Evolutionary conservation across 2,113 vertebrate species (phyloP), one percentile per base, ranked within the genome.

Genomic region (Hucho hucho): DNA sequence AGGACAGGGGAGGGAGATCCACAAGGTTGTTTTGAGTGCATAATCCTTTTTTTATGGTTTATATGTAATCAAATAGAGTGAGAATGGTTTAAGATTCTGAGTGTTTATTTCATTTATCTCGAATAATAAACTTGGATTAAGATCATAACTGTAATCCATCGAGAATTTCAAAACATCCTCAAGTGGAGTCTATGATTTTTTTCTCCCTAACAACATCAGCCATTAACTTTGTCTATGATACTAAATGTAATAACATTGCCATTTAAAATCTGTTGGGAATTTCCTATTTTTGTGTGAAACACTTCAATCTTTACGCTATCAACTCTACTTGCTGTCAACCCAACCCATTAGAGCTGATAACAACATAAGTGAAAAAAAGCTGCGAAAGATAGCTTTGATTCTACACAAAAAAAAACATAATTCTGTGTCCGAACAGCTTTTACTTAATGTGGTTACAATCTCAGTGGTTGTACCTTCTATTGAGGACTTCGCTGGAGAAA

Each of bases 11-110:
- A 56, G 53, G 13, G 18, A 56, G 53, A 56, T 18, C 53, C 6
- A 16, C 4, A 1, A 20, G 7, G 58, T 22, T 61, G n/a, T 24
- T 24, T 61, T 59, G n/a, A 59, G 56, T 22, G 56, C 14, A 14
- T 18, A 76, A 70, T 71, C 26, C 69, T 65, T 59, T 59, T 58
- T 9, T 46, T 9, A 46, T 49, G 12, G 47, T 53, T 53, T 53
- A 14, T 56, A 18, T 14, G 5, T 20, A 56, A 56, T 56, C 4
- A 20, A 56, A 56, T 56, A 56, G 20, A 56, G 20, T 18, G 53
- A 20, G 49, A 56, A 37, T 2, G 9, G 37, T 43, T 43, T 43
- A 11, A 43, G 7, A 11, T 43, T 9, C 9, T 43, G 37, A 0
- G 37, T 11, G 37, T 56, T 56, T 20, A 56, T 18, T 32, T 32